phyloP scores from a whole-genome alignment of 2,113 vertebrate species.

The Heterochromis multidens region DNA sequence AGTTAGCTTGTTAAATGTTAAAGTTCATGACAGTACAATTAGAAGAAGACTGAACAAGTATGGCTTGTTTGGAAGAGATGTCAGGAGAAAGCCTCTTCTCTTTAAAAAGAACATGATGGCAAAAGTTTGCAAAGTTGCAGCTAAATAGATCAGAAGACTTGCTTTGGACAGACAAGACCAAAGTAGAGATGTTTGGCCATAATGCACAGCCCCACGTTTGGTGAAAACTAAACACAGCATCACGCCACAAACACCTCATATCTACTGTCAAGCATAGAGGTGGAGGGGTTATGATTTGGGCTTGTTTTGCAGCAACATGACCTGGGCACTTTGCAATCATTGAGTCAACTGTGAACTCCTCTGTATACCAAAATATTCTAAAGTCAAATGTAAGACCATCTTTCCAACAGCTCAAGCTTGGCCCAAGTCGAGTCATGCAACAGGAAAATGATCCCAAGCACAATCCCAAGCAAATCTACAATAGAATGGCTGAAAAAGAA shows the following conservation, averaged over 20 bases:
- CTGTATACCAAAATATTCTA: background rate
- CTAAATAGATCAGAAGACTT: background rate
- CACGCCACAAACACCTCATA: background rate
- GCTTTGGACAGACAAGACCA: background rate
- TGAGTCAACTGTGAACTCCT: background rate
- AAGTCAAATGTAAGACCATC: background rate
- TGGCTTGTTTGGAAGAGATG: background rate
- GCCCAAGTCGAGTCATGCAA: background rate
- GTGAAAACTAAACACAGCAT: background rate
- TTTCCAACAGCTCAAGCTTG: background rate
- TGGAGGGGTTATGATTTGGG: background rate
- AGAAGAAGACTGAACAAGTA: background rate
- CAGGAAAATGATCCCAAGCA: too few species aligned
- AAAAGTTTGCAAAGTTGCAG: background rate
- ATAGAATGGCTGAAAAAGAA: background rate
- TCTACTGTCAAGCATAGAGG: background rate
- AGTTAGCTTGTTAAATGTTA: background rate
- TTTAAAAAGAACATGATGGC: rapidly evolving
- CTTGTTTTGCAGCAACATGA: background rate
- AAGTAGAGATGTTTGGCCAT: background rate
- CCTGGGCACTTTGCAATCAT: background rate
- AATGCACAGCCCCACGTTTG: background rate
- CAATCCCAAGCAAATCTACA: too few species aligned
- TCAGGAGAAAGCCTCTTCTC: background rate
- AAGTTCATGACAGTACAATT: background rate